These are phyloP conservation scores for Elymnias hypermnestra DNA, from an alignment of 1,140 invertebrate species.

Conservation along the genomic window DNA sequence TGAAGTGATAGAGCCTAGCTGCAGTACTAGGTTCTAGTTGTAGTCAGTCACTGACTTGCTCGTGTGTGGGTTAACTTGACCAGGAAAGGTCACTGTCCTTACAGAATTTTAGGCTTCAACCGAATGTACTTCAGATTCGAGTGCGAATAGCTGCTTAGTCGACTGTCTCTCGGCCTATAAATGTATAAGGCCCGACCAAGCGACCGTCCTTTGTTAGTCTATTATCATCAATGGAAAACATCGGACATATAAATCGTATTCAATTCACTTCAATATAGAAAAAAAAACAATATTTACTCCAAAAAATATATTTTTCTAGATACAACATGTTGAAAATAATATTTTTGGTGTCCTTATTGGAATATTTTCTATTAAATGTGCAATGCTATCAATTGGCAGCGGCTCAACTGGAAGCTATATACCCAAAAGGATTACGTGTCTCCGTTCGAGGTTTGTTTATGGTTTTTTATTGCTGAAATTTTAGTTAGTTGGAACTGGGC, in stretches of 20 bases:
- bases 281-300: no score
- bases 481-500: no score
- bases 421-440: constrained; percentile 78
- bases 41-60: no score
- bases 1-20: no score
- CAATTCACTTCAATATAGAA: background rate
- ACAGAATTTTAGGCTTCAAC: no score
- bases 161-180: background rate
- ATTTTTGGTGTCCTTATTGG: background rate
- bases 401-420: constrained; percentile 77
- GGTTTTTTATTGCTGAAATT: no score
- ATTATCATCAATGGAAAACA: background rate
- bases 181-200: background rate
- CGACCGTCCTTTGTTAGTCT: background rate
- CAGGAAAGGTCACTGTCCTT: no score
- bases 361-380: background rate
- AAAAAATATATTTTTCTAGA: no score
- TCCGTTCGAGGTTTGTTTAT: constrained; percentile 77
- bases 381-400: constrained; percentile 74
- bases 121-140: no score
- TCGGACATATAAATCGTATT: background rate
- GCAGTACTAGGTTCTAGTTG: no score
- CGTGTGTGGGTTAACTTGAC: no score
- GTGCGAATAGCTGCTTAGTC: no score
- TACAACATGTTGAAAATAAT: background rate